These are phyloP conservation scores for Ruditapes philippinarum DNA, from an alignment of 1,140 invertebrate genomes.

Conservation along the genomic window DNA sequence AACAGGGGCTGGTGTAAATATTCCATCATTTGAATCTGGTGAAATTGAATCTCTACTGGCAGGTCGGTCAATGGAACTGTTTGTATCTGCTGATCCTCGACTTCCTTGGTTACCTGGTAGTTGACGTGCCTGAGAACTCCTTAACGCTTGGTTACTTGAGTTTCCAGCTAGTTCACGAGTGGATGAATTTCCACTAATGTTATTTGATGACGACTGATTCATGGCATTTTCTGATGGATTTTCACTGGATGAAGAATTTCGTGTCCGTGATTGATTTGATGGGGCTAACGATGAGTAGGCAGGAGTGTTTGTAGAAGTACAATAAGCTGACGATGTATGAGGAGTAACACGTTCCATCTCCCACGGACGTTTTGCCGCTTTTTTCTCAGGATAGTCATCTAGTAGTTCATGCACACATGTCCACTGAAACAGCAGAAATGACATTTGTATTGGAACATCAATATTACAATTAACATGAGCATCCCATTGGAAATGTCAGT, in stretches of 20 bases:
- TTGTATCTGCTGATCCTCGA: neutral
- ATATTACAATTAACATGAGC: no score
- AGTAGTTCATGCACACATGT: slow-evolving; percentile 98
- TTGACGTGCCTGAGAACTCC: neutral
- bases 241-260: slow-evolving; percentile 11
- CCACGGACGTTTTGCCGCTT: neutral
- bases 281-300: slow-evolving; percentile 63
- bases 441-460: no score
- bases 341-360: slow-evolving; percentile 59
- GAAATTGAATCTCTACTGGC: neutral
- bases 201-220: neutral
- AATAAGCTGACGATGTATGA: slow-evolving; percentile 63
- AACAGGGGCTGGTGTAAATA: neutral
- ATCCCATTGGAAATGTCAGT: no score
- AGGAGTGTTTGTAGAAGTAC: slow-evolving; percentile 67
- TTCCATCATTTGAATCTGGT: neutral
- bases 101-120: neutral
- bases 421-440: slow-evolving; percentile 93
- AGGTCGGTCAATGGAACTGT: neutral
- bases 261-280: slow-evolving; percentile 23
- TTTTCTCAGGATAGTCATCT: slow-evolving; percentile 63
- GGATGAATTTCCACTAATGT: neutral
- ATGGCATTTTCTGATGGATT: slow-evolving; percentile 1
- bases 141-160: neutral
- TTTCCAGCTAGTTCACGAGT: neutral